Evolutionary conservation across 2,113 vertebrate species (phyloP).

Genomic region (Recurvirostra avosetta): DNA sequence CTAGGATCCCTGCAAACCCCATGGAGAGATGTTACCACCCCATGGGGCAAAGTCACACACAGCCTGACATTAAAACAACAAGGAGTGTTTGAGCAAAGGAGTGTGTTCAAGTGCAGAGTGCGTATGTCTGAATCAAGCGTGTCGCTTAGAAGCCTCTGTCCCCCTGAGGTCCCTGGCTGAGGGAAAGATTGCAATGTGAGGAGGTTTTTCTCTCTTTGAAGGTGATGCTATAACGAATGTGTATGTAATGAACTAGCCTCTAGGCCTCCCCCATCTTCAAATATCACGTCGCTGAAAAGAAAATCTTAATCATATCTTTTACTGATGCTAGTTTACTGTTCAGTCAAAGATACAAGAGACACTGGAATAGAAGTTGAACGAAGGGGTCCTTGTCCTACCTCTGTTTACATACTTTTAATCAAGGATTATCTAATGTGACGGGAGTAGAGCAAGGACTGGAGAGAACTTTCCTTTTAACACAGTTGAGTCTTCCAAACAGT

Average conservation of each 20-base stretch:
- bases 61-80: background rate
- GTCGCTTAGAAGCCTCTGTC: background rate
- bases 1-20: background rate
- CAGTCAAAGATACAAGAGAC: background rate
- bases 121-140: background rate
- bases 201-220: background rate
- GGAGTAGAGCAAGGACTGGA: background rate
- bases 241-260: background rate
- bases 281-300: background rate
- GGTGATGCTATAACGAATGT: accelerated
- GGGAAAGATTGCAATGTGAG: accelerated
- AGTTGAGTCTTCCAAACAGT: background rate
- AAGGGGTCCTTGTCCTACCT: background rate
- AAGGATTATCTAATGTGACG: background rate
- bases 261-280: background rate
- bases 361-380: background rate
- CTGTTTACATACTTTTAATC: background rate
- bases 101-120: background rate
- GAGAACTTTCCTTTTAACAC: background rate
- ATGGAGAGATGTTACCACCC: background rate
- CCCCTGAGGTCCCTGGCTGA: background rate
- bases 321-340: background rate
- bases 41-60: background rate
- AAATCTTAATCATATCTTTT: background rate
- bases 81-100: background rate